Conservation (phyloP, 2,888 invertebrate species). For the Anthrax anthrax region DNA sequence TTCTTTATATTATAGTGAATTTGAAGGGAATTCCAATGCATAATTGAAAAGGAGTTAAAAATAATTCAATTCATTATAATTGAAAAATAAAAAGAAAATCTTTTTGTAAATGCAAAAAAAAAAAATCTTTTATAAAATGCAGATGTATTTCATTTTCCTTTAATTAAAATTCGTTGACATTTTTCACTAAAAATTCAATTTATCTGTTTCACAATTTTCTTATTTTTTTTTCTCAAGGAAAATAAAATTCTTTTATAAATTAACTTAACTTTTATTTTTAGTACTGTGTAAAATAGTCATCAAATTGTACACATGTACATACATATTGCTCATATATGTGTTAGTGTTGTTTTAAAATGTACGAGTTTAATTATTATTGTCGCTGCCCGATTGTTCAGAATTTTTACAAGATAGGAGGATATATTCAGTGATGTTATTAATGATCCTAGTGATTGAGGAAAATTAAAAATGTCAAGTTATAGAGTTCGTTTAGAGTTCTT, state of each 20-base stretch:
- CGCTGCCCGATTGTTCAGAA: too few species aligned
- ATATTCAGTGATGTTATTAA: constrained; percentile 5
- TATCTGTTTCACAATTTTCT: neutral
- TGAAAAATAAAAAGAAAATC: too few species aligned
- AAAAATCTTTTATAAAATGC: neutral
- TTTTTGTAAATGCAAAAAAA: too few species aligned
- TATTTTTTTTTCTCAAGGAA: too few species aligned
- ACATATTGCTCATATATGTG: too few species aligned
- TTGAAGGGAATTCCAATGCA: too few species aligned
- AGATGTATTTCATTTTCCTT: constrained; percentile 8
- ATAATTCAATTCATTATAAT: too few species aligned
- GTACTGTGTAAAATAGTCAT: constrained; percentile 3
- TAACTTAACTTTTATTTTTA: neutral
- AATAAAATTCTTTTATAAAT: too few species aligned
- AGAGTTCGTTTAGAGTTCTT: too few species aligned
- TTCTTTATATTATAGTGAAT: too few species aligned
- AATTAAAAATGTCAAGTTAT: constrained; percentile 10
- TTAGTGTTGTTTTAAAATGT: neutral
- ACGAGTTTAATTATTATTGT: too few species aligned
- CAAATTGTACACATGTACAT: neutral
- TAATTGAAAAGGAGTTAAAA: too few species aligned
- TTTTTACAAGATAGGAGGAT: neutral
- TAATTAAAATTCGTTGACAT: constrained; percentile 9
- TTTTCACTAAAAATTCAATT: constrained; percentile 6
- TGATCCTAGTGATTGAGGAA: constrained; percentile 11